Conservation (phyloP, 2,113 vertebrate genomes). For the Pteruthius melanotis region DNA sequence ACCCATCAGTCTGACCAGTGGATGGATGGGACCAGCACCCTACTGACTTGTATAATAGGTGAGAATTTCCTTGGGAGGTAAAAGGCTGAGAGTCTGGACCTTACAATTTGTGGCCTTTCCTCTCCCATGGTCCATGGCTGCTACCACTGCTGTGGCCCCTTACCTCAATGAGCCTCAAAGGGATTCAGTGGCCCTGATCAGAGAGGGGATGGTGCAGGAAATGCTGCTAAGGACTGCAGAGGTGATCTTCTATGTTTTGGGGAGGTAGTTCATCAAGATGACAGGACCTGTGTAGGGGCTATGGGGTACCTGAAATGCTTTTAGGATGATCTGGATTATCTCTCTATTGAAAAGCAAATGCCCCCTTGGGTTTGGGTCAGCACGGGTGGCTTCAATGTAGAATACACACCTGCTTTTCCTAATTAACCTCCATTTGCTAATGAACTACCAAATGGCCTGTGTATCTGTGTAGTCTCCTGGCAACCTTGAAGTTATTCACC, state of each 20-base stretch:
- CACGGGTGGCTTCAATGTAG: not conserved
- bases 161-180: not conserved
- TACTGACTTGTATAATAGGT: not conserved
- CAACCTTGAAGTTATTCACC: not conserved
- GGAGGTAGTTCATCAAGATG: not conserved
- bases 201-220: not conserved
- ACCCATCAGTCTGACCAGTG: not conserved
- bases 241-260: not conserved
- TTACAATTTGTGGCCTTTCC: not conserved
- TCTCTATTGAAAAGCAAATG: not conserved
- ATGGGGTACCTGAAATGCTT: not conserved
- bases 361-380: not conserved
- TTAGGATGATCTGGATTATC: not conserved
- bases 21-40: not conserved
- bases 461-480: not conserved
- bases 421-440: slow-evolving; percentile 13
- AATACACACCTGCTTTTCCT: not conserved
- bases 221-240: not conserved
- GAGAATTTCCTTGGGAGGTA: not conserved
- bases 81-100: not conserved
- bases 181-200: not conserved
- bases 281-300: not conserved
- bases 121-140: not conserved
- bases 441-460: not conserved
- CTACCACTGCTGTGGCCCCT: not conserved